Conservation (phyloP, 2,797 vertebrate species). For the Dromococcyx pavoninus region DNA sequence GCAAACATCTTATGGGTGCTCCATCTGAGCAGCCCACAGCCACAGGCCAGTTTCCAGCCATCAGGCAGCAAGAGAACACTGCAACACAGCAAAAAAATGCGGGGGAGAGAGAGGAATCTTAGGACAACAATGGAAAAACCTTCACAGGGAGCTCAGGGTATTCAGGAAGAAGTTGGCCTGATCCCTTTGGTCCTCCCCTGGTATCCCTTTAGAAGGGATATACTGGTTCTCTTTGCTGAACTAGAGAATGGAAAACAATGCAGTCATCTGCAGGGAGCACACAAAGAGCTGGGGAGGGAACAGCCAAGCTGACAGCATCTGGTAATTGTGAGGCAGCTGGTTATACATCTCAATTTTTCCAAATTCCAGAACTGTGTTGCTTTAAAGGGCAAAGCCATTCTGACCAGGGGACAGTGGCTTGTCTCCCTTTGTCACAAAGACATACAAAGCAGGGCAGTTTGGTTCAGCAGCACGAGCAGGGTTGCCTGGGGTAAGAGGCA, state of each 20-base stretch:
- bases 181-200: not conserved
- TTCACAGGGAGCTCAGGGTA: not conserved
- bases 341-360: not conserved
- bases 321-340: not conserved
- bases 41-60: not conserved
- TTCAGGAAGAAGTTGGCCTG: not conserved
- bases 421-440: not conserved
- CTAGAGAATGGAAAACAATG: not conserved
- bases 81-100: not conserved
- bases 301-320: rapidly evolving
- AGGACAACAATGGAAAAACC: not conserved
- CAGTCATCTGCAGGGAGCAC: not conserved
- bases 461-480: not conserved
- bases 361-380: not conserved
- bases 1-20: not conserved
- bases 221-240: not conserved
- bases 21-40: not conserved
- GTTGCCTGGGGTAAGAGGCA: not conserved
- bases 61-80: not conserved
- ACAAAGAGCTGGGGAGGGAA: not conserved
- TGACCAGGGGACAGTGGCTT: rapidly evolving
- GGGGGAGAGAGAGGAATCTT: not conserved
- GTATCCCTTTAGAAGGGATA: not conserved
- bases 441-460: rapidly evolving
- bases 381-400: not conserved